Conservation (phyloP, 2,797 vertebrate genomes). For the Brotula barbata region DNA sequence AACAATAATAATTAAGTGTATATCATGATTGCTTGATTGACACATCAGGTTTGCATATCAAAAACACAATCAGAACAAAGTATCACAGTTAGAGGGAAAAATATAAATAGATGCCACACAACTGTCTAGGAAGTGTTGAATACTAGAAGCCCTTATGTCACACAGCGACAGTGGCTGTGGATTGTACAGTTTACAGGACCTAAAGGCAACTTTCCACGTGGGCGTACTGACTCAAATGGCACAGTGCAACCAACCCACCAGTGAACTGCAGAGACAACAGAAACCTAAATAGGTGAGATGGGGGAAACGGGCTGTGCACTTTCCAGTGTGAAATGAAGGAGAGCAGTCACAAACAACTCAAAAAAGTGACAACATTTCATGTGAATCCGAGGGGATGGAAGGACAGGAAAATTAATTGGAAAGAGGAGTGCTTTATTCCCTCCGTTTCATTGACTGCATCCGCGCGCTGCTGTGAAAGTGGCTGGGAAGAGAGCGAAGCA, state of each 20-base stretch:
- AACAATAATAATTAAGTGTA: too few species aligned
- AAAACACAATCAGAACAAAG: background rate
- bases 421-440: constrained; percentile 31
- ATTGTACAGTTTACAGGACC: background rate
- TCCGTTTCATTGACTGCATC: constrained; percentile 19
- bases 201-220: background rate
- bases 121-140: too few species aligned
- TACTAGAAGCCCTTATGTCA: background rate
- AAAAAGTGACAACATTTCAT: constrained; percentile 5
- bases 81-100: background rate
- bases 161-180: background rate
- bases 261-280: constrained; percentile 14
- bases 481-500: constrained; percentile 28
- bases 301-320: background rate
- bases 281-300: constrained; percentile 1
- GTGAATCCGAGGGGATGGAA: constrained; percentile 7
- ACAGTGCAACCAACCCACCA: background rate
- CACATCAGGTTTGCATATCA: background rate
- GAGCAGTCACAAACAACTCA: constrained; percentile 9
- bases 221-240: background rate
- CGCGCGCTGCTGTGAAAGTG: constrained; percentile 1
- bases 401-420: background rate
- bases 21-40: too few species aligned
- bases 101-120: too few species aligned
- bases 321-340: constrained; percentile 5